phyloP scores from a whole-genome alignment of 2,888 invertebrate species.

The Tribolium freemani region DNA sequence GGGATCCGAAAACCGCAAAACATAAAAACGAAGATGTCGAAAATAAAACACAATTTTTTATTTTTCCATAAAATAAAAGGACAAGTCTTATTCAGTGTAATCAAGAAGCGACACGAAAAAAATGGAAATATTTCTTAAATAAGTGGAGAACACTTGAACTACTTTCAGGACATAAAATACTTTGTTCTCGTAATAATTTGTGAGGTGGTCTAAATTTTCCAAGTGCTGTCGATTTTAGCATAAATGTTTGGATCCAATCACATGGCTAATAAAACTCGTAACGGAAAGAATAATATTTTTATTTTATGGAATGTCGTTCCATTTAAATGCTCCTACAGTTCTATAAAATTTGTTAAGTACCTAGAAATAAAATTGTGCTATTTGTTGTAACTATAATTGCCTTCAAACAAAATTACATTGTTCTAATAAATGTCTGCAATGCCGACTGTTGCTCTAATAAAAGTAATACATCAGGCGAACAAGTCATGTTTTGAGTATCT shows the following conservation, averaged over 20 bases:
- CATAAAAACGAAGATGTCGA: not conserved
- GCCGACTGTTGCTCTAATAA: not conserved
- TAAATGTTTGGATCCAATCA: not conserved
- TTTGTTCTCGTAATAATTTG: not conserved
- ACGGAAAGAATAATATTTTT: not conserved
- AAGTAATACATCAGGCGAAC: not conserved
- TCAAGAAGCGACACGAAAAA: not conserved
- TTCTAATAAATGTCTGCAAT: not conserved
- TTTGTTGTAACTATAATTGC: not conserved
- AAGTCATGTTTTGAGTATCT: not conserved
- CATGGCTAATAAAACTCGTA: not conserved
- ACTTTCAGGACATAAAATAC: not conserved
- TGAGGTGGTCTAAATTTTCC: not conserved
- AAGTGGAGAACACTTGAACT: not conserved
- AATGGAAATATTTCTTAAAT: not conserved
- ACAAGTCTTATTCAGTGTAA: not conserved
- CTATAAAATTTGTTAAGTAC: not conserved
- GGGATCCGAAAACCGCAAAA: not conserved
- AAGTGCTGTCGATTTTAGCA: not conserved
- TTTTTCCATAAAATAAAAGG: not conserved
- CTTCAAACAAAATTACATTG: not conserved
- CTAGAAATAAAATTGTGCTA: not conserved
- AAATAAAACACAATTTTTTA: not conserved
- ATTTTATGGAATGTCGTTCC: not conserved
- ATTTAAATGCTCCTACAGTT: not conserved